Evolutionary conservation across 2,888 invertebrate species (phyloP), one percentile per base, ranked within the genome.

Genomic region (Xanthorhoe designata): DNA sequence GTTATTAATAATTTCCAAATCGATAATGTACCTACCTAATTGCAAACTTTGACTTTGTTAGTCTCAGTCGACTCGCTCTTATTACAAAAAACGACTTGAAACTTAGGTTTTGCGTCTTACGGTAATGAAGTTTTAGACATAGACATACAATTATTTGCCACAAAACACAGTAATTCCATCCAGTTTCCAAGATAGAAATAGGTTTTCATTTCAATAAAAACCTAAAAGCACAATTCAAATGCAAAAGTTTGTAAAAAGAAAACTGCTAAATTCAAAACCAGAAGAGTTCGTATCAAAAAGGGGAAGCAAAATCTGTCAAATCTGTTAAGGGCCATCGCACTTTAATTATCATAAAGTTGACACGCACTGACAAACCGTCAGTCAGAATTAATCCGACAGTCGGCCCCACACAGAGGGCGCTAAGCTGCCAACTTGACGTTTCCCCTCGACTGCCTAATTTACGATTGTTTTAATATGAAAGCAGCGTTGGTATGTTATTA

Each of bases 311-410:
- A 70, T 80, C 80, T 80, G 79, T 82, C 80, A 82, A 78, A 75
- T 76, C 68, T 62, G 69, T 78, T 72, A 76, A 80, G 81, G 83
- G 79, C 78, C 79, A 75, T 73, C 78, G 78, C 78, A 77, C 73
- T 69, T 70, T 75, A 87, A 87, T 88, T 89, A 88, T 82, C 84
- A 80, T 77, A 78, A 79, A 80, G 79, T 80, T 88, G 88, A 87
- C 87, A 84, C 76, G 77, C 72, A 73, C 77, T 83, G 86, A 86
- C 90, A 86, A 80, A 75, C 77, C 82, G 86, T 83, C 84, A 85
- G 79, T 80, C 78, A 78, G 76, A 83, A 85, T 85, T 88, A 86
- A 81, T 83, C 75, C 82, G 85, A 86, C 82, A 79, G 70, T 70
- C 73, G 84, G 82, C 88, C 88, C 85, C 90, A 86, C 89, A 81